These are phyloP conservation scores for Acheta domesticus DNA, from an alignment of 2,888 invertebrate genomes.

Conservation along the genomic window DNA sequence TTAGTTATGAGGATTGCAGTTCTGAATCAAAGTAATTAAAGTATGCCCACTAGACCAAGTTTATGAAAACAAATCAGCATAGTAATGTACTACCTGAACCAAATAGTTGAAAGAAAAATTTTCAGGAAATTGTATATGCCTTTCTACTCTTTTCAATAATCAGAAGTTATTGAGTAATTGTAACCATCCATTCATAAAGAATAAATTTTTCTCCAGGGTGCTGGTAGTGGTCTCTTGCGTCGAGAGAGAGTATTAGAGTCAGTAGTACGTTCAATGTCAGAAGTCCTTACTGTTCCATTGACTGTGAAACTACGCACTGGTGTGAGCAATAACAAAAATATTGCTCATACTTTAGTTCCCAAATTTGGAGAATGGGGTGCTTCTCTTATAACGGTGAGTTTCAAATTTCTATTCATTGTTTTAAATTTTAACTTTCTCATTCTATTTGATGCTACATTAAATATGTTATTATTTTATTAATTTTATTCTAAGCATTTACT, in stretches of 20 bases:
- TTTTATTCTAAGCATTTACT: not conserved
- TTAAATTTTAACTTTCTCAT: no score
- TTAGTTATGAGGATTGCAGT: no score
- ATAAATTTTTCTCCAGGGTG: slow-evolving; percentile 55
- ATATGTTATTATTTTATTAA: no score
- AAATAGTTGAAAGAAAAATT: no score
- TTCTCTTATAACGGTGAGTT: slow-evolving; percentile 72
- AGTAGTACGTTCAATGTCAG: slow-evolving; percentile 69
- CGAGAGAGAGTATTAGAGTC: slow-evolving; percentile 69
- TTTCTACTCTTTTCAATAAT: not conserved
- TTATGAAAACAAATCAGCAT: no score
- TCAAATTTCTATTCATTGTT: no score
- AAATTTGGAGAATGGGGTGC: slow-evolving; percentile 81
- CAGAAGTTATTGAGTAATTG: no score
- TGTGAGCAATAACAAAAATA: slow-evolving; percentile 78
- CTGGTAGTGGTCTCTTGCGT: slow-evolving; percentile 80
- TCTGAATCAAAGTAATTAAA: no score
- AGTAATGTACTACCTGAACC: no score
- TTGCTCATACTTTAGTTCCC: slow-evolving; percentile 82
- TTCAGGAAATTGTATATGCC: not conserved
- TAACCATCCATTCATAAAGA: no score
- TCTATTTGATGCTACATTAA: no score
- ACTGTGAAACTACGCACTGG: slow-evolving; percentile 95
- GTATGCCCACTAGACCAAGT: no score
- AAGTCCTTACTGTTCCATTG: slow-evolving; percentile 72